A percentile compares a stretch with the other conserved stretches of the same genome.
phyloP scores from a whole-genome alignment of 2,888 invertebrate genomes.

The Trimorus sp. region DNA sequence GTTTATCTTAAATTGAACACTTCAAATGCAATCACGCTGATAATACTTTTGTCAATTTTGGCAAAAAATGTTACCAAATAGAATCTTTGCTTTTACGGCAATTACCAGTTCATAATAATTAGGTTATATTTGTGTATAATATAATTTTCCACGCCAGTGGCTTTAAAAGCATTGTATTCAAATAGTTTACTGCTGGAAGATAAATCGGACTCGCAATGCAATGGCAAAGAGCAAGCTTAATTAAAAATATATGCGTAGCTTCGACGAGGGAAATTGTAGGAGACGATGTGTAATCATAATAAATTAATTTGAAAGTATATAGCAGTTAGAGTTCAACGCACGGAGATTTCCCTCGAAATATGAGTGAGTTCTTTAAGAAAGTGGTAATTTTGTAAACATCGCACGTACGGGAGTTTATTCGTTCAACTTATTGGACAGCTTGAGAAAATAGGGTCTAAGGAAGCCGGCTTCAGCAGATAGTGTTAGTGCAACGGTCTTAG shows the following conservation, averaged over 20 bases:
- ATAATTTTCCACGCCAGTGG: no score
- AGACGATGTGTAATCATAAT: slow-evolving; percentile 25
- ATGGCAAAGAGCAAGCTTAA: neutral
- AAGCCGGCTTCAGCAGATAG: slow-evolving; percentile 54
- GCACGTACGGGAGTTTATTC: slow-evolving; percentile 65
- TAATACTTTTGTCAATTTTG: no score
- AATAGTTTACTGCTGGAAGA: no score
- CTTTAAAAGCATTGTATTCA: neutral
- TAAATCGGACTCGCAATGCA: no score
- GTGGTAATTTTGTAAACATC: slow-evolving; percentile 63
- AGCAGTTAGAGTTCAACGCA: neutral
- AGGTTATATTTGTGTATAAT: no score
- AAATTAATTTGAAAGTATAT: slow-evolving; percentile 21
- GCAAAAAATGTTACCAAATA: no score
- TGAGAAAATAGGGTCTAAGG: slow-evolving; percentile 65
- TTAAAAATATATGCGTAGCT: neutral
- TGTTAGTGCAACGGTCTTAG: slow-evolving; percentile 58
- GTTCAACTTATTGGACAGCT: slow-evolving; percentile 67
- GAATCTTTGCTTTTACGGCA: no score
- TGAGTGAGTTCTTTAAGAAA: slow-evolving; percentile 40
- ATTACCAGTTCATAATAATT: no score
- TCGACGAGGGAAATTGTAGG: neutral
- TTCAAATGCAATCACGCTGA: no score
- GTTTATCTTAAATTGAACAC: no score
- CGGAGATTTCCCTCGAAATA: slow-evolving; percentile 34